Percentiles rank a stretch among this genome's conserved stretches.
Evolutionary conservation across 2,797 vertebrate genomes (phyloP).

Genomic region (Semotilus atromaculatus): DNA sequence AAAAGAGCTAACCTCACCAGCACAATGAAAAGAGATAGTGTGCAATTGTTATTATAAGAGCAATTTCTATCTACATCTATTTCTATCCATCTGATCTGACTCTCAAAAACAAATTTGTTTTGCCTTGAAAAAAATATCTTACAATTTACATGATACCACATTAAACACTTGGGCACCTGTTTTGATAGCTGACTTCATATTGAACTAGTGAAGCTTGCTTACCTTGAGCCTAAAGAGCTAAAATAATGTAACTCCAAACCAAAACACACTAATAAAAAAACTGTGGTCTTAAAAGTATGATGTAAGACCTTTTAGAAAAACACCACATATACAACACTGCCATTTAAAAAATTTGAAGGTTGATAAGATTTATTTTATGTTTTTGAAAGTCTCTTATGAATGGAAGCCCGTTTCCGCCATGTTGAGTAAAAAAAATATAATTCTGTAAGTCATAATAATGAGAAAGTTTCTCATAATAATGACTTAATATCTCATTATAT

Average conservation of each 20-base stretch:
- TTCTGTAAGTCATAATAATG: no score
- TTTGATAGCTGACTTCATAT: not conserved
- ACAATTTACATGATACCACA: not conserved
- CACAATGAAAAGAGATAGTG: not conserved
- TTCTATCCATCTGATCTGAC: not conserved
- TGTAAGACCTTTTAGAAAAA: not conserved
- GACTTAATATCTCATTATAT: no score
- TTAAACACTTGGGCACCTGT: not conserved
- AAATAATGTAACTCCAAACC: not conserved
- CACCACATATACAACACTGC: not conserved
- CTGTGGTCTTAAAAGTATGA: not conserved
- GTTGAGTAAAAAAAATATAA: no score
- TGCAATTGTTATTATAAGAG: not conserved
- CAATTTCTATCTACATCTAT: not conserved
- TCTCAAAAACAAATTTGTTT: not conserved
- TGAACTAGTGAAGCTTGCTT: not conserved
- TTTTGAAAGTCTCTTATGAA: no score
- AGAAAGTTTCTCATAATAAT: no score
- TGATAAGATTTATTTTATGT: no score
- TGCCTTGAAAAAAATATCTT: not conserved
- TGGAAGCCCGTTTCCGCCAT: no score
- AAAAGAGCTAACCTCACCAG: constrained; percentile 10
- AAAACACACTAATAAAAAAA: not conserved
- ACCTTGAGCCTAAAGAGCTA: not conserved
- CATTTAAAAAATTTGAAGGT: not conserved